phyloP scores from a whole-genome alignment of 2,113 vertebrate genomes.

The Mesoclemmys tuberculata region DNA sequence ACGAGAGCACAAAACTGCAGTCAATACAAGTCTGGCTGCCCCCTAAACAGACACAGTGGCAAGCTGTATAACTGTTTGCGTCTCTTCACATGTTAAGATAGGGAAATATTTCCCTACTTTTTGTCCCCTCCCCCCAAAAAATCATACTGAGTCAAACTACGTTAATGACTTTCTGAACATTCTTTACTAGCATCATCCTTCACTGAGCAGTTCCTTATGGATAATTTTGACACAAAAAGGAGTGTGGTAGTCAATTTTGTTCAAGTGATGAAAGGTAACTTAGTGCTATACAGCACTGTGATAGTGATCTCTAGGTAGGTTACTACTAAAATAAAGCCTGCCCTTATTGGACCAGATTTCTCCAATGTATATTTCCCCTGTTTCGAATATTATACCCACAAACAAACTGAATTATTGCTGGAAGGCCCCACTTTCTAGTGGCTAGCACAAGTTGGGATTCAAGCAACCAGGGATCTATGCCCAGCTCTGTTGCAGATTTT shows the following conservation, averaged over 20 bases:
- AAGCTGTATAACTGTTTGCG: neutral
- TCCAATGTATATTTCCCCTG: accelerated
- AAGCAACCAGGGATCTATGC: neutral
- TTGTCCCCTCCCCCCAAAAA: neutral
- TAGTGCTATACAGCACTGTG: accelerated
- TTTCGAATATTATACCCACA: no score
- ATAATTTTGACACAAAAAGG: neutral
- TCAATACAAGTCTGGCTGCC: neutral
- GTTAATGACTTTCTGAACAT: neutral
- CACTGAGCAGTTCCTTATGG: neutral
- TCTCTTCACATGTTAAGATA: neutral
- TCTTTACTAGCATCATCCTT: neutral
- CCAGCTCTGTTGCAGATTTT: neutral
- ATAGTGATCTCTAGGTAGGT: accelerated
- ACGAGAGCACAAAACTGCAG: neutral
- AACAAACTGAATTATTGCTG: accelerated
- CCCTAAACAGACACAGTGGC: neutral
- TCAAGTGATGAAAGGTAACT: accelerated
- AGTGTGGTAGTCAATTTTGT: accelerated
- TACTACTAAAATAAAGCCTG: neutral
- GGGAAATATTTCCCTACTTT: neutral
- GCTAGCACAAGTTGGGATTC: accelerated
- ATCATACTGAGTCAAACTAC: neutral
- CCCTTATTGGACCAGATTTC: neutral
- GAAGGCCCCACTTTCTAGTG: accelerated